Base-by-base conservation (phyloP, 2,888 invertebrate species). In the Chaitophorus viminalis region DNA sequence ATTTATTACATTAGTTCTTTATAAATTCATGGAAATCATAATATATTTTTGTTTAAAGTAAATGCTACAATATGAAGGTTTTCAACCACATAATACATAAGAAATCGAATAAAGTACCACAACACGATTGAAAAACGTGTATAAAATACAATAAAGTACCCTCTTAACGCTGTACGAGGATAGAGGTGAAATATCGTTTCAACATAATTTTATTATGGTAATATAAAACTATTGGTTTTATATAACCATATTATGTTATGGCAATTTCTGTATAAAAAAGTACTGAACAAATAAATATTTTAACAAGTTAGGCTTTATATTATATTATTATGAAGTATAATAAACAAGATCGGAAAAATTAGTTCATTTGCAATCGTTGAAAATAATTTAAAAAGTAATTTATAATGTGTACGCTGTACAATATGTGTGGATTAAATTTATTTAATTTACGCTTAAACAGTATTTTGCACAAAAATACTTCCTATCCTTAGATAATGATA, bases 241-340 rank as follows among this genome's bases (percentile, higher is more conserved):
- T 65, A 84, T 8, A 65, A 65, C 25, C 31, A 31, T 76, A 75
- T 21, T 65, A 65, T 84, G 25, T 75, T 31, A 65, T 65, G 25
- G 9, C 31, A 75, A 84, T 84, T 76, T 84, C n/a, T 29, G 75
- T 60, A 84, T 76, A 65, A 76, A 83, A 76, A 82, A 54, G 39
- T 36, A 84, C 17, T 29, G 25, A 3, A 39, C n/a, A 60, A 39
- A 29, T 75, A 52, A 25, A 75, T 25, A 72, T 72, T 81, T 72
- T 54, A 72, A 82, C 33, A 33, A 36, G 18, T 82, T 54, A 36
- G 36, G 5, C 39, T 29, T 29, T 36, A 39, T 18, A 18, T 36
- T 65, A 6, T 65, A 39, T n/a, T n/a, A n/a, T n/a, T n/a, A n/a
- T 4, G 4, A 74, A 60, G 74, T 74, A 54, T 74, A 74, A 82